These are phyloP conservation scores for Sebastes matsubarae DNA, from an alignment of 2,797 vertebrate genomes.

Conservation along the genomic window DNA sequence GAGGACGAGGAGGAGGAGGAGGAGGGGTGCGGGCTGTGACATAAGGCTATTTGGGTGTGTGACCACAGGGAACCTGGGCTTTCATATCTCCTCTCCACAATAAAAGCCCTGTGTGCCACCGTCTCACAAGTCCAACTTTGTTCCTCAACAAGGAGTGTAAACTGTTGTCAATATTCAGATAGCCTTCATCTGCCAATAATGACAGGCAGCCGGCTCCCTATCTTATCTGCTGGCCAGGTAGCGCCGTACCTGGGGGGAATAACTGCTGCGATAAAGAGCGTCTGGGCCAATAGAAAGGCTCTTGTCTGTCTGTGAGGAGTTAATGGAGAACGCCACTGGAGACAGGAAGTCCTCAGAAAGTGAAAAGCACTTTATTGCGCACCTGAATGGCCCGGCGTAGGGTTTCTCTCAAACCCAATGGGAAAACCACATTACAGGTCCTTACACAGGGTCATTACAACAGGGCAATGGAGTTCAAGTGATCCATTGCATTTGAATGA, in stretches of 20 bases:
- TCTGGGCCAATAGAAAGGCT: slow-evolving; percentile 74
- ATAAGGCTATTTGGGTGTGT: slow-evolving; percentile 86
- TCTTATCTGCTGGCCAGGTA: slow-evolving; percentile 79
- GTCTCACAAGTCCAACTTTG: slow-evolving; percentile 76
- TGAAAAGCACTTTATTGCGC: slow-evolving; percentile 80
- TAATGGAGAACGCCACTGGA: slow-evolving; percentile 82
- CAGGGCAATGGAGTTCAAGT: slow-evolving; percentile 73
- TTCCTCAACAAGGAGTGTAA: slow-evolving; percentile 76
- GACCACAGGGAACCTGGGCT: slow-evolving; percentile 75
- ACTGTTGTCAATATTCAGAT: slow-evolving; percentile 74
- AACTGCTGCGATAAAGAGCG: slow-evolving; percentile 72
- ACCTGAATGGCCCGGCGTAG: slow-evolving; percentile 78
- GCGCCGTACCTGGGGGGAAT: slow-evolving; percentile 73
- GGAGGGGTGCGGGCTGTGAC: slow-evolving; percentile 83
- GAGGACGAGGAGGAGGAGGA: slow-evolving; percentile 46
- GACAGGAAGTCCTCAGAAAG: slow-evolving; percentile 84
- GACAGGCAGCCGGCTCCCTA: slow-evolving; percentile 68
- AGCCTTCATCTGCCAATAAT: slow-evolving; percentile 76
- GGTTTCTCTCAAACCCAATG: slow-evolving; percentile 75
- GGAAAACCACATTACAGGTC: slow-evolving; percentile 77
- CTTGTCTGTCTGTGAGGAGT: slow-evolving; percentile 73
- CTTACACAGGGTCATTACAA: slow-evolving; percentile 77
- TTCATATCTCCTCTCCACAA: slow-evolving; percentile 85
- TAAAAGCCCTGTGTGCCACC: slow-evolving; percentile 54
- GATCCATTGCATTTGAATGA: slow-evolving; percentile 77